phyloP scores from a whole-genome alignment of 2,113 vertebrate genomes.

The Dromiciops gliroides region DNA sequence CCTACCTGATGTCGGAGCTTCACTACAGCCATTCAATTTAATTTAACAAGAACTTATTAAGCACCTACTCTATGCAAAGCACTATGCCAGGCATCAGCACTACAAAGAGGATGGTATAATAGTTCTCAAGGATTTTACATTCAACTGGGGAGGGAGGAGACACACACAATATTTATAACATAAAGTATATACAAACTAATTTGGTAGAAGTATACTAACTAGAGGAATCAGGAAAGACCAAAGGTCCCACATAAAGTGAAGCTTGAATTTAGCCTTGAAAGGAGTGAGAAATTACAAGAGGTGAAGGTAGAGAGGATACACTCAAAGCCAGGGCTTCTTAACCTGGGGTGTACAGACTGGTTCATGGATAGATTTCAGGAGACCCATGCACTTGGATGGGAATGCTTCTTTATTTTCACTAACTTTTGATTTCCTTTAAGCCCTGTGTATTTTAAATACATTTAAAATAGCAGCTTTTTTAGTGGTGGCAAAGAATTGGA shows the following conservation, averaged over 20 bases:
- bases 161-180: not conserved
- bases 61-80: not conserved
- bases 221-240: not conserved
- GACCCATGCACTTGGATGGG: not conserved
- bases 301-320: not conserved
- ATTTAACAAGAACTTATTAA: not conserved
- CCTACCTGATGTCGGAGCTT: not conserved
- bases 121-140: not conserved
- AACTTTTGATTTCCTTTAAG: not conserved
- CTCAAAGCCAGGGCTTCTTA: not conserved
- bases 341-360: not conserved
- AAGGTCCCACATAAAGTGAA: not conserved
- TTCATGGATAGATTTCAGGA: not conserved
- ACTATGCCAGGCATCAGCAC: not conserved
- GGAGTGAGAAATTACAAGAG: not conserved
- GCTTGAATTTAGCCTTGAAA: not conserved
- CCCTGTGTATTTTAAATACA: not conserved
- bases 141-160: not conserved
- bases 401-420: not conserved
- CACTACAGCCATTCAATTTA: not conserved
- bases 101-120: not conserved
- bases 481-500: not conserved
- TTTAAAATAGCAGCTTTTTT: not conserved
- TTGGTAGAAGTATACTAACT: not conserved
- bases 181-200: not conserved